Evolutionary conservation across 2,113 vertebrate genomes (phyloP), one percentile per base, ranked within the genome.

Genomic region (Felis chaus): DNA sequence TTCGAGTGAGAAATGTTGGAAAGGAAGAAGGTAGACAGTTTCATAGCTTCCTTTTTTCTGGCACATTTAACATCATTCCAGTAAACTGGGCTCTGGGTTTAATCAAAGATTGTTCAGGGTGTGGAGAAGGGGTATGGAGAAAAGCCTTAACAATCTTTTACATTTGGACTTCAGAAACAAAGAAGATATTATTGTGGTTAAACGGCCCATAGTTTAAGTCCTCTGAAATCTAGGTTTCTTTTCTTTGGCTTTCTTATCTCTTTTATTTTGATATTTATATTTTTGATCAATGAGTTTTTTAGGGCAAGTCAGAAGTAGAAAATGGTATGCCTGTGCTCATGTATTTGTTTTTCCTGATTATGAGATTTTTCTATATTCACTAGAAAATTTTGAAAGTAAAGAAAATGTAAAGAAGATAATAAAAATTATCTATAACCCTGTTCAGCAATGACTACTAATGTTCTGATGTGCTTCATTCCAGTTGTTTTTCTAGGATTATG

Each of bases 1-100:
- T 97, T 95, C 0, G 0, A 80, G 91, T 97, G 96, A 98, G 95
- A 89, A 97, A 97, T 96, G 90, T 31, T 87, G 63, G 41, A 79
- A 79, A 96, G 50, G 29, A 86, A 90, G 92, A 96, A 97, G 81
- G 92, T 93, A 84, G 94, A 96, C 89, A 97, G 92, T 69, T 93
- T 95, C 66, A 92, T 97, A 83, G 63, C 84, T 92, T 76, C 78
- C 66, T 95, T 97, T 93, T 97, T 94, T 88, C 73, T 96, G 96
- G 91, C 86, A 96, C 87, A 97, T 97, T 98, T 94, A 97, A 89
- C 57, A 87, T 86, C 57, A 88, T 97, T 98, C 89, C 89, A 88
- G 83, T 92, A 92, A 97, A 78, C 25, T 95, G 57, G 33, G 53
- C 65, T 95, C 91, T 96, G 33, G 29, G 57, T 95, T 98, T 97